These are phyloP conservation scores for Petrolisthes manimaculis DNA, from an alignment of 2,888 invertebrate genomes.

Conservation along the genomic window DNA sequence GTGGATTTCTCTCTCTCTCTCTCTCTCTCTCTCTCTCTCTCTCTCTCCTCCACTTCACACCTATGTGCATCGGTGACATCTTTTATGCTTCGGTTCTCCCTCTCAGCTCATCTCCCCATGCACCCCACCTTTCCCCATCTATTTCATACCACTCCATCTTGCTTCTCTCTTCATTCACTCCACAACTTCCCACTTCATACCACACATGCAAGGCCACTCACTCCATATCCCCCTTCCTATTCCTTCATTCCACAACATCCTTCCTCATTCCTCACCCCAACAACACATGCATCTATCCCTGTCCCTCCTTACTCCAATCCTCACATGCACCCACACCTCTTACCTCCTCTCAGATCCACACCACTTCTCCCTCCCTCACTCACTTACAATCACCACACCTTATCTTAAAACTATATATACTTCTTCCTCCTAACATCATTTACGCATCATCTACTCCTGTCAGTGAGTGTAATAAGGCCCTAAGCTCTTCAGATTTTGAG, in stretches of 20 bases:
- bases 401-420: too few species aligned
- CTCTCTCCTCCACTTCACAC: conserved; percentile 21
- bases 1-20: background rate
- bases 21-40: conserved; percentile 23
- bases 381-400: background rate
- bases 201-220: too few species aligned
- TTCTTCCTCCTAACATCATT: too few species aligned
- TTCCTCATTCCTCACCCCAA: too few species aligned
- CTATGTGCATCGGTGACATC: background rate
- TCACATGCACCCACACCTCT: background rate
- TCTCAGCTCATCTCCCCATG: background rate
- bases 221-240: too few species aligned
- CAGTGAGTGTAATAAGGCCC: too few species aligned
- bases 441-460: too few species aligned
- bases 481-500: too few species aligned
- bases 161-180: too few species aligned
- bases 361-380: background rate
- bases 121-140: background rate
- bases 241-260: too few species aligned
- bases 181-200: too few species aligned
- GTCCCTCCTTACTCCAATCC: background rate
- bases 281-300: background rate
- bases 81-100: conserved; percentile 1
- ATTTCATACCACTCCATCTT: too few species aligned
- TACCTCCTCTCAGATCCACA: background rate